Evolutionary conservation across 2,797 vertebrate species (phyloP), one percentile per base, ranked within the genome.

Genomic region (Amblyopsis hoosieri): DNA sequence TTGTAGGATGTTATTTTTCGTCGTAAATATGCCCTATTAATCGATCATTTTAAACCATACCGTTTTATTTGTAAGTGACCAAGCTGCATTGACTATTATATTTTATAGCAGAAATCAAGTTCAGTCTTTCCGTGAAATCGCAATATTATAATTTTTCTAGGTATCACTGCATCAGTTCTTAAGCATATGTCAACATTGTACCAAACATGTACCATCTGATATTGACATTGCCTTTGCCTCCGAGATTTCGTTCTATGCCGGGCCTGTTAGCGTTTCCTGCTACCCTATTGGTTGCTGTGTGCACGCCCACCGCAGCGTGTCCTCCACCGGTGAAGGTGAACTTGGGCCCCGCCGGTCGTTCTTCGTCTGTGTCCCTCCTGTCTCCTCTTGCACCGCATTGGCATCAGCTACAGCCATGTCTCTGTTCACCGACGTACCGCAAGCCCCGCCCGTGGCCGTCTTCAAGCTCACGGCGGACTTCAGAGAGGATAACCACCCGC

Each of bases 391-490:
- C 52, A 58, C 67, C 65, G 62, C 12, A 54, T 23, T 23, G 23
- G 23, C 23, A 23, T 60, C 53, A 1, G 15, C n/a, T 29, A 33
- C 17, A 78, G 60, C 58, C 76, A 93, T 94, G 64, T 96, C 96
- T 47, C 1, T 95, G 45, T 99, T 98, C 85, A 75, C 82, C 13
- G 89, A 95, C 7, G 95, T 99, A 12, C 95, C 96, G 0, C 91
- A 84, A 71, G 93, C 96, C 0, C 90, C 90, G 1, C 96, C 97
- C 0, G 96, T 99, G 1, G 93, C 95, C 0, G 95, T 98, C 9
- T 98, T 98, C 76, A 96, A 98, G 62, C 93, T 99, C 57, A 93
- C 92, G 0, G 95, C 95, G 0, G 97, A 99, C 67, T 99, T 98
- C 83, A 90, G 94, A 17, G 94, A 94, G 59, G 97, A 99, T 76